phyloP scores from a whole-genome alignment of 64 coral and sea anemone species.

The Montipora cactus region DNA sequence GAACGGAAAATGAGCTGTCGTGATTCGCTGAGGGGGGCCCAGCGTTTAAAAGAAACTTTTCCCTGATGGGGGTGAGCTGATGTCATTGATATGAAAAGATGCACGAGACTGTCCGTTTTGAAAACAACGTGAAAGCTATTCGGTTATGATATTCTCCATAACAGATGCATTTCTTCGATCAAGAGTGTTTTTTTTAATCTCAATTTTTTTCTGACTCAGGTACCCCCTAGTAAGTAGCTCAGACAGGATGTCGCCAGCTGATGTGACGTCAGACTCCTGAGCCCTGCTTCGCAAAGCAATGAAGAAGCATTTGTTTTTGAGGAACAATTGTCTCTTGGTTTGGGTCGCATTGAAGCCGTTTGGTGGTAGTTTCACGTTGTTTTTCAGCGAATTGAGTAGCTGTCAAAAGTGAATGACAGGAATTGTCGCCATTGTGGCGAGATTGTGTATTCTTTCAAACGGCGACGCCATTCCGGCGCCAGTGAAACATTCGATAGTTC shows the following conservation, averaged over 20 bases:
- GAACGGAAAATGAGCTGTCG: not conserved
- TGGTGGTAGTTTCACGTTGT: not conserved
- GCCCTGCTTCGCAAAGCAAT: not conserved
- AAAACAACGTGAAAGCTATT: not conserved
- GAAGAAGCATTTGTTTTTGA: not conserved
- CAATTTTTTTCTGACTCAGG: not conserved
- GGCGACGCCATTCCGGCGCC: constrained; percentile 38
- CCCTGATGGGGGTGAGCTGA: not conserved
- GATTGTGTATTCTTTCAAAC: constrained; percentile 20
- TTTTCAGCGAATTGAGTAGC: not conserved
- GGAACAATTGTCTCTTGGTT: constrained; percentile 13
- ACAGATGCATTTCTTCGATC: no score
- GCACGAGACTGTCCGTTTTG: not conserved
- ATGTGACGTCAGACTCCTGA: constrained; percentile 60
- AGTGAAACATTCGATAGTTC: constrained; percentile 41
- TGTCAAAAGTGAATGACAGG: not conserved
- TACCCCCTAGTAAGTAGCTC: constrained; percentile 48
- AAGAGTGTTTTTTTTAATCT: not conserved
- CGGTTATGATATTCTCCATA: not conserved
- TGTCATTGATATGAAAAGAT: not conserved
- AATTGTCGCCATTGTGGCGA: constrained; percentile 42
- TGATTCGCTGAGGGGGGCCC: not conserved
- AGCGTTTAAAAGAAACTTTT: no score
- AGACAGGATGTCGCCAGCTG: constrained; percentile 67
- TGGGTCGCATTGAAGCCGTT: not conserved